phyloP scores from a whole-genome alignment of 2,888 invertebrate genomes.

The Malachius bipustulatus region DNA sequence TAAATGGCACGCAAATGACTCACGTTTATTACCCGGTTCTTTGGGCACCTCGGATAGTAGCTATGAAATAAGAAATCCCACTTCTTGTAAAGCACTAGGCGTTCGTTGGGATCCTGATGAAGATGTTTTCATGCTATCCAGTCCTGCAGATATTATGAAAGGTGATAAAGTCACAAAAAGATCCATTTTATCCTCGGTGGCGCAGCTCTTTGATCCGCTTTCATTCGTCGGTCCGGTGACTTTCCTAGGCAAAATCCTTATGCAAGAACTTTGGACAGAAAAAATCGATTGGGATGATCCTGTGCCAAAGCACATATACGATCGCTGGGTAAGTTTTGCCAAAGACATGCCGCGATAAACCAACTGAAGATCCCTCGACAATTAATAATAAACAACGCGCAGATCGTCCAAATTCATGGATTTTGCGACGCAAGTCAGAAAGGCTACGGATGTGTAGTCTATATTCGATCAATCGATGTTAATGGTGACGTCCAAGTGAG shows the following conservation, averaged over 20 bases:
- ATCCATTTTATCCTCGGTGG: constrained; percentile 2
- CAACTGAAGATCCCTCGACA: constrained; percentile 1
- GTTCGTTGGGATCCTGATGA: neutral
- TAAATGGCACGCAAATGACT: too few relatives aligned
- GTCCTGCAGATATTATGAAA: neutral
- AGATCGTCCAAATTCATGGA: constrained; percentile 1
- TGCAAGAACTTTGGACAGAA: constrained; percentile 3
- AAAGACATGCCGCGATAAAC: too few relatives aligned
- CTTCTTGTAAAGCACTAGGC: neutral
- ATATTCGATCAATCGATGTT: neutral
- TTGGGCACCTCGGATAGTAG: neutral
- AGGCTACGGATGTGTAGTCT: neutral
- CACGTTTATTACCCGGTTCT: too few relatives aligned
- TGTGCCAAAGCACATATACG: neutral
- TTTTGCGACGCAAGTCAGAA: neutral
- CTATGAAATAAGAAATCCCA: neutral
- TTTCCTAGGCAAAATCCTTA: neutral
- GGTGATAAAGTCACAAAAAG: constrained; percentile 5
- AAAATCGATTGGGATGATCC: neutral
- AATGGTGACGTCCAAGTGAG: neutral
- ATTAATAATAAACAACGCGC: neutral
- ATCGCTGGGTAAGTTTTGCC: neutral
- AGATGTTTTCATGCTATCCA: neutral
- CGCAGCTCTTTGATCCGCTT: constrained; percentile 4
- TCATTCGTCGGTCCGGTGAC: neutral